Evolutionary conservation across 2,888 invertebrate genomes (phyloP), one percentile per base, ranked within the genome.

Genomic region (Pseudoips prasinana): DNA sequence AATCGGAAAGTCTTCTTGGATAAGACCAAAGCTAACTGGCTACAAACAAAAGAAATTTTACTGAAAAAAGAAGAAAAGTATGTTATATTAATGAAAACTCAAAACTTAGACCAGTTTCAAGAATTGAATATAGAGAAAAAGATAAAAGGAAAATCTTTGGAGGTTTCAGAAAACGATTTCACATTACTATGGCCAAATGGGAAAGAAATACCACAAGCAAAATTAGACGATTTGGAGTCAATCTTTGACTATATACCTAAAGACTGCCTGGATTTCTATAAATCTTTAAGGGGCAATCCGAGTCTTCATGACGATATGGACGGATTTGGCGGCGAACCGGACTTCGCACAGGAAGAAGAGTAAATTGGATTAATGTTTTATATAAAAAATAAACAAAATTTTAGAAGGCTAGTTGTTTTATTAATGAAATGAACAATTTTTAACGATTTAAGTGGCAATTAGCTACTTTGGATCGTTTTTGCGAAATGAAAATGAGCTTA

Each of bases 211-310:
- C n/a, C n/a, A n/a, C n/a, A n/a, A n/a, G n/a, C n/a, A n/a, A n/a
- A n/a, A n/a, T n/a, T n/a, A n/a, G n/a, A 10, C 3, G 42, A 42
- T 33, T 33, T 46, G 19, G 23, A 34, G 29, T 38, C 35, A 26
- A 35, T 38, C 19, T 45, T 35, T 32, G 32, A 45, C 31, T 38
- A 29, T 17, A 45, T 45, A 8, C 45, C 39, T 19, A 41, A 35
- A 38, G 38, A 41, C 18, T 38, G 45, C 32, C 26, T 40, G 10
- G 20, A 29, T 37, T 38, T 40, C 19, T 40, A 45, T 35, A 37
- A 40, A 34, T 37, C 40, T 30, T 22, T 40, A 18, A 27, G 22
- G 17, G 33, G 30, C 7, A 26, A 34, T 30, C 18, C 10, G 11
- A 30, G 30, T 19, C 23, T 30, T 39, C 8, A 20, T 17, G 31